phyloP scores from a whole-genome alignment of 2,888 invertebrate species.

The Agrotis segetum region DNA sequence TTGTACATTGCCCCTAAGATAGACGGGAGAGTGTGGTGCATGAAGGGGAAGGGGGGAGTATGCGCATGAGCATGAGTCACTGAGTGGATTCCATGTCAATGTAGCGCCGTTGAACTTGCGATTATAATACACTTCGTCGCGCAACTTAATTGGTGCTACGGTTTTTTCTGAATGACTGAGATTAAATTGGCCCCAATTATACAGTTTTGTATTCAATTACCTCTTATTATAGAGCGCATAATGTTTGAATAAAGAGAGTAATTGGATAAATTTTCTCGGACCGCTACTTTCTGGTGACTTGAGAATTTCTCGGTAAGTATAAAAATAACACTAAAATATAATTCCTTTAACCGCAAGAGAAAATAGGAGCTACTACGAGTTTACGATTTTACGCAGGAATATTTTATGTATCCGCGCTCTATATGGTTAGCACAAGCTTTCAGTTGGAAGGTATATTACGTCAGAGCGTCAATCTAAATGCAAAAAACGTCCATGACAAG shows the following conservation, averaged over 20 bases:
- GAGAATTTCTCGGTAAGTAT: slow-evolving; percentile 37
- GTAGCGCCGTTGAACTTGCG: slow-evolving; percentile 75
- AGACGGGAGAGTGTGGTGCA: slow-evolving; percentile 44
- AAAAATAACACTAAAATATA: slow-evolving; percentile 56
- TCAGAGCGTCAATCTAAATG: slow-evolving; percentile 69
- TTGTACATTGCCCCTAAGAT: slow-evolving; percentile 64
- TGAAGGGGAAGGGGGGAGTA: slow-evolving; percentile 25
- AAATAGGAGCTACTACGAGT: slow-evolving; percentile 39
- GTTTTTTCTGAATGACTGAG: slow-evolving; percentile 76
- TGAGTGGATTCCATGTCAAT: slow-evolving; percentile 63
- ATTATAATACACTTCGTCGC: slow-evolving; percentile 78
- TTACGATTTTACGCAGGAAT: slow-evolving; percentile 47
- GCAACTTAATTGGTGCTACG: slow-evolving; percentile 80
- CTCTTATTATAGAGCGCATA: slow-evolving; percentile 54
- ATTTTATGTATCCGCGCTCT: slow-evolving; percentile 39
- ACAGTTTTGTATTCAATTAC: slow-evolving; percentile 68
- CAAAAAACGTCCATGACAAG: slow-evolving; percentile 68
- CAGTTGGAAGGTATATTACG: slow-evolving; percentile 66
- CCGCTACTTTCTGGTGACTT: slow-evolving; percentile 35
- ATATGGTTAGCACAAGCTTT: slow-evolving; percentile 43
- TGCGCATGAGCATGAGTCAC: slow-evolving; percentile 62
- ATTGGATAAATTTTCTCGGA: slow-evolving; percentile 45
- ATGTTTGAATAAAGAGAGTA: slow-evolving; percentile 47
- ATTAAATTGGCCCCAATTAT: slow-evolving; percentile 74
- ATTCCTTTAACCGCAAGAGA: slow-evolving; percentile 36